Base-by-base conservation (phyloP, 2,888 invertebrate species). In the Desoria tigrina region DNA sequence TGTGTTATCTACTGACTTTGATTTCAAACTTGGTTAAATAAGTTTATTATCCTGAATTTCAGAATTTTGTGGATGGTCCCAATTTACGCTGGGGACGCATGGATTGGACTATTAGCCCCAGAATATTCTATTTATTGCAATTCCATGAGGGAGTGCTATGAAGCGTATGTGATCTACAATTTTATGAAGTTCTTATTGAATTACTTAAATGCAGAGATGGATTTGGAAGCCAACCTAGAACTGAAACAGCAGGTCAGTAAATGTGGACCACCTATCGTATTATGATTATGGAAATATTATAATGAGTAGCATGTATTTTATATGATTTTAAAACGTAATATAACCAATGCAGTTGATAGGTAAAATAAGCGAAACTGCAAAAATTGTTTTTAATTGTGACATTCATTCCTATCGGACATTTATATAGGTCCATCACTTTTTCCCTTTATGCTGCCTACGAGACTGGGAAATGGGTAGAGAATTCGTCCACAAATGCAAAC, bases 51-150 rank as follows among this genome's bases (percentile, higher is more conserved):
- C n/a, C n/a, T n/a, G n/a, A n/a, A n/a, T 84, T 85, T 74, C 81
- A 91, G 92, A 80, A 90, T 96, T 80, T 80, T 96, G 75, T 95
- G 95, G 94, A 96, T 96, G 96, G 95, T 96, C 61, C 96, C 96
- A 68, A 94, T 96, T 77, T 96, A 96, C 84, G 93, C 94, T 45
- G 81, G 92, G 9, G 94, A 96, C 86, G 94, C 95, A 88, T 94
- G 92, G 92, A 84, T 94, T 76, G 95, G 95, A 2, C 82, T 97
- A 69, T 84, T 90, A 59, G 94, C 91, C 79, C 93, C 94, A 0
- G 85, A 88, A 74, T 88, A 89, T 77, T 91, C 94, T 45, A 93
- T 97, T 74, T 96, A 95, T 79, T 87, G 95, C 78, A 95, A 97
- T 81, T 92, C 93, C 76, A 81, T 92, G 59, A 84, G 96, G 79